Percentiles rank a stretch among this genome's conserved stretches.
Evolutionary conservation across 2,113 vertebrate genomes (phyloP).

Genomic region (Sapayoa aenigma): DNA sequence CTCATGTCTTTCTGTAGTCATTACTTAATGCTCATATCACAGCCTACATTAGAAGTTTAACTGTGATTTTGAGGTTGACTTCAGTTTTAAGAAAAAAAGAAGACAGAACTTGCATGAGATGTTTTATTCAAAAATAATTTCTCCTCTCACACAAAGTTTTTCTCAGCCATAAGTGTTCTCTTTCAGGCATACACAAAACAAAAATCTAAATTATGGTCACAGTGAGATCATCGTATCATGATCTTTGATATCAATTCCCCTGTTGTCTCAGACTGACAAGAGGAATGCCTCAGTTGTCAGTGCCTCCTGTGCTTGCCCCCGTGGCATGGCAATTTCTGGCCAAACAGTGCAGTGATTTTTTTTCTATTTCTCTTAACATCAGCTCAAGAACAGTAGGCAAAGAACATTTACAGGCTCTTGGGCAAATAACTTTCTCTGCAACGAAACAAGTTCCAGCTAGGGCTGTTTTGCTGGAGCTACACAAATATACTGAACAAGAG

Average conservation of each 20-base stretch:
- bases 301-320: not conserved
- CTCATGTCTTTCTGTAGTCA: not conserved
- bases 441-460: not conserved
- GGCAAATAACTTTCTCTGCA: not conserved
- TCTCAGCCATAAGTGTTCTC: not conserved
- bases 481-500: not conserved
- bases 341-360: not conserved
- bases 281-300: not conserved
- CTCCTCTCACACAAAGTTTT: not conserved
- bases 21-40: not conserved
- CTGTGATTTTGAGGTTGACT: not conserved
- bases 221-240: slow-evolving; percentile 42
- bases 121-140: not conserved
- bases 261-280: slow-evolving; percentile 26
- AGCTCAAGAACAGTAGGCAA: not conserved
- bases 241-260: slow-evolving; percentile 45
- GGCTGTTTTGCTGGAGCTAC: not conserved
- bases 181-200: not conserved
- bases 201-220: slow-evolving; percentile 12
- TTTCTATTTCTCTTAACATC: not conserved
- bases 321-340: not conserved
- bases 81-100: not conserved
- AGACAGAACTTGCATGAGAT: not conserved
- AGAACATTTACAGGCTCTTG: not conserved
- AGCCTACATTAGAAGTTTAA: not conserved